Conservation (phyloP, 1,140 invertebrate genomes). For the Heliconius eleuchia region DNA sequence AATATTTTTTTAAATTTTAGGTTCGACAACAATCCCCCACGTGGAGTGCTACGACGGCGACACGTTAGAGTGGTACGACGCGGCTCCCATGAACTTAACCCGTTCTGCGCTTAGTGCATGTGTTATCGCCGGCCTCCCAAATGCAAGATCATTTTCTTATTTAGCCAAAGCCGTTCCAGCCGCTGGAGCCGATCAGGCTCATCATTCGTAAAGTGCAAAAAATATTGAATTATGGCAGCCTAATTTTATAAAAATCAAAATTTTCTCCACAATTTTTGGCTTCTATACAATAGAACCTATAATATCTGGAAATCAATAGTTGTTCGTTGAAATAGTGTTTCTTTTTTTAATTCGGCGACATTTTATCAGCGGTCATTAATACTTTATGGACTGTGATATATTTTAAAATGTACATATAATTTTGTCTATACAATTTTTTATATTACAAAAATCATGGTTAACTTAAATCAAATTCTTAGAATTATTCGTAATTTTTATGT, state of each 20-base stretch:
- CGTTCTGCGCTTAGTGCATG: conserved; percentile 85
- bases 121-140: conserved; percentile 83
- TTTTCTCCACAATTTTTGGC: background rate
- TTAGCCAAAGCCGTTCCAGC: conserved; percentile 73
- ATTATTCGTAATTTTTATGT: conserved; percentile 26
- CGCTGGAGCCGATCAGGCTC: conserved; percentile 70
- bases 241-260: too few species aligned
- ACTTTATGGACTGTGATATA: conserved; percentile 29
- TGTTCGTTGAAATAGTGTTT: background rate
- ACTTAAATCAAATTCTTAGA: conserved; percentile 26
- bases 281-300: background rate
- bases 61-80: conserved; percentile 86
- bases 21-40: conserved; percentile 84
- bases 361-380: background rate
- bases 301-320: too few species aligned
- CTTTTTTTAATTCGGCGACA: background rate
- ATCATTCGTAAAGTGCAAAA: conserved; percentile 45
- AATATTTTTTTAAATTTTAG: conserved; percentile 42
- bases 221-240: too few species aligned
- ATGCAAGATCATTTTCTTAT: conserved; percentile 81
- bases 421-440: conserved; percentile 55
- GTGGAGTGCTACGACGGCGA: conserved; percentile 88
- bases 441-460: conserved; percentile 62
- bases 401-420: conserved; percentile 57
- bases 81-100: conserved; percentile 86